These are phyloP conservation scores for Leptoclinus maculatus DNA, from an alignment of 2,797 vertebrate genomes.

Conservation along the genomic window DNA sequence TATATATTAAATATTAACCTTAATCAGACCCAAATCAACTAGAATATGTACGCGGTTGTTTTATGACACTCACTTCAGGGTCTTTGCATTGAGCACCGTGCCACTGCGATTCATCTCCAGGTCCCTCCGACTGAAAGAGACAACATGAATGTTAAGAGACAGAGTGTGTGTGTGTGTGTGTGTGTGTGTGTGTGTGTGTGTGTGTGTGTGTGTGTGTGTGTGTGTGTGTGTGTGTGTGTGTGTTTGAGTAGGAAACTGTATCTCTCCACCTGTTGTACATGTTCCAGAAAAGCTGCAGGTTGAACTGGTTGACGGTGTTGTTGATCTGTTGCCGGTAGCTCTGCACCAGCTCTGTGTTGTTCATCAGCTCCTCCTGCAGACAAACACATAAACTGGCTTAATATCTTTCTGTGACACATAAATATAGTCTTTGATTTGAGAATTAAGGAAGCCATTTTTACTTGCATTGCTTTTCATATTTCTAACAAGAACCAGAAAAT, in stretches of 20 bases:
- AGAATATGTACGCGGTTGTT: accelerated
- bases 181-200: not conserved
- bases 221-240: slow-evolving; percentile 2
- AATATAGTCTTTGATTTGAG: not conserved
- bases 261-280: slow-evolving; percentile 94
- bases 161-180: not conserved
- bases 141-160: not conserved
- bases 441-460: not conserved
- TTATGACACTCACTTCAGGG: slow-evolving; percentile 86
- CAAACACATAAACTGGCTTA: slow-evolving; percentile 10
- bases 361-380: slow-evolving; percentile 93
- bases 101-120: slow-evolving; percentile 96
- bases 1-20: not conserved
- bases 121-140: slow-evolving; percentile 90
- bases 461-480: not conserved
- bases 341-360: slow-evolving; percentile 95
- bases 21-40: not conserved
- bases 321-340: slow-evolving; percentile 95
- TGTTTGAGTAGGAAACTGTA: not conserved
- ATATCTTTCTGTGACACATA: not conserved
- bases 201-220: not conserved
- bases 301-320: slow-evolving; percentile 94
- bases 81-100: slow-evolving; percentile 92
- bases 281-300: slow-evolving; percentile 99
- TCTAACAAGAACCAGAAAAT: not conserved